Base-by-base conservation (phyloP, 92 coral and sea anemone species). In the Paramuricea clavata region DNA sequence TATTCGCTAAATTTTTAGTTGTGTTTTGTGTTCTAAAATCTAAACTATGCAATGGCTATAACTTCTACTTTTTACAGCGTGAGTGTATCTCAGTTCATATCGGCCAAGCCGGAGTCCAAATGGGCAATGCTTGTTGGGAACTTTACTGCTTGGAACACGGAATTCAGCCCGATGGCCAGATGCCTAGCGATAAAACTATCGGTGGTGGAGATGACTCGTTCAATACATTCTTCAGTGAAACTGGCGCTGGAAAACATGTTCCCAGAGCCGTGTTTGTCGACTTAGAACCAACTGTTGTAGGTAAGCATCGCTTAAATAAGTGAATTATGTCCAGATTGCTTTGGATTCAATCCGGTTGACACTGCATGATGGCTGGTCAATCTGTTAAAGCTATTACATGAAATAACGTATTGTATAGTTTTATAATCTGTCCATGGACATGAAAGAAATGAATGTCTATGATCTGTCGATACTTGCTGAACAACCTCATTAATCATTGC, bases 201-300 rank as follows among this genome's bases (percentile, higher is more conserved):
- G 94, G 94, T 25, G 94, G 92, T 65, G 94, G 94, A 36, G 94
- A 91, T 34, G 94, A 91, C 61, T 91, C 94, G 74, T 91, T 91
- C 87, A 91, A 91, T 84, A 91, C 95, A 47, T 92, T 92, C 59
- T 50, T 50, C 59, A 50, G 59, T 19, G 59, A 50, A 50, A 50
- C 59, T 50, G 59, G 59, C 12, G 86, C 86, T 30, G 86, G 86
- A 81, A 81, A 73, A 32, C 89, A 86, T 81, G 89, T 86, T 33
- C 89, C 89, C 19, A 81, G 89, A 36, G 89, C 89, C 21, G 89
- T 86, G 85, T 86, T 86, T 72, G 85, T 86, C 42, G 89, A 86
- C 42, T 68, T 86, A 62, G 89, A 86, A 16, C 89, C 89, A 25
- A 86, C 89, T 0, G 89, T 86, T 13, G 85, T 86, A 43, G 89